Evolutionary conservation across 1,140 invertebrate genomes (phyloP), one percentile per base, ranked within the genome.

Genomic region (Drosophila truncata): DNA sequence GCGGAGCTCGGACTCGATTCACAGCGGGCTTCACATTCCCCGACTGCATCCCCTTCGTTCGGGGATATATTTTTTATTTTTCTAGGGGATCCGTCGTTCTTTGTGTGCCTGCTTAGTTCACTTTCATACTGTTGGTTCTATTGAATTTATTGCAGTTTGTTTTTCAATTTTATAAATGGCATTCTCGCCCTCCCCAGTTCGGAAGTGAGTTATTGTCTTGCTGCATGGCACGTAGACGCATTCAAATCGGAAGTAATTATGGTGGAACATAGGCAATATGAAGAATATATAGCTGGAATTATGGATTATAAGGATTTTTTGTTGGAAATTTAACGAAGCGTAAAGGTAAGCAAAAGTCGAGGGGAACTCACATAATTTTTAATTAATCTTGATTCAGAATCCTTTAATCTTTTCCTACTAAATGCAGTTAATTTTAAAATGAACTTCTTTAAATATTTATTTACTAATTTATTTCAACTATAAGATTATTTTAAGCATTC

Each of bases 101-200:
- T 65, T 65, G 41, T 69, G 41, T 61, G 50, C 73, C 72, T 80
- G 78, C 55, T 59, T 76, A 61, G 71, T 79, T 72, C 46, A 42
- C 39, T 78, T 64, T 65, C 58, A 71, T 80, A 61, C 41, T 35
- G 55, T 71, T 80, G 33, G 55, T 76, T 81, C 54, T 70, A 50
- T 59, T 65, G 58, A 87, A 87, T 87, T 87, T 87, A 87, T 87
- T 88, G 77, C 83, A 87, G 84, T 88, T 84, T 88, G 83, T 87
- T 87, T 87, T 87, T 88, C 80, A 87, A 73, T 87, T 80, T 88
- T 87, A 83, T 83, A 83, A 88, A 86, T 87, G 74, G 58, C 65
- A 82, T 76, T 84, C 57, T 84, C 52, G 41, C 46, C 35, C 60
- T 60, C 18, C 61, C 42, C 57, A 16, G 29, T 16, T 50, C 44